These are phyloP conservation scores for Brachionus paranguensis DNA, from an alignment of 1,140 invertebrate genomes.

Conservation along the genomic window DNA sequence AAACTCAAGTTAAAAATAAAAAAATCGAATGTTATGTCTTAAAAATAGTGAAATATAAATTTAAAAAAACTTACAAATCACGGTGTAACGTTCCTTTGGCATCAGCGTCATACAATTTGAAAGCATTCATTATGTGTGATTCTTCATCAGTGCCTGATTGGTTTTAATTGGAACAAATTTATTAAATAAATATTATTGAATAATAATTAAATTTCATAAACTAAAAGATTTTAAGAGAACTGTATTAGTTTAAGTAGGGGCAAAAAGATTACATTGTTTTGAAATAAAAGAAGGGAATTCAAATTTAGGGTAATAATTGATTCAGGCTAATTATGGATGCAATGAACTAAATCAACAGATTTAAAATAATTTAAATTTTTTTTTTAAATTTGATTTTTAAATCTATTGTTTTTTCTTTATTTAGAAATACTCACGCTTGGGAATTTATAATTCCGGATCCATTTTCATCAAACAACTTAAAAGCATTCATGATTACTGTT, in stretches of 20 bases:
- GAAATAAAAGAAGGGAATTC: too few species aligned
- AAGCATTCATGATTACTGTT: conserved; percentile 91
- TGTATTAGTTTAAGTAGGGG: background rate
- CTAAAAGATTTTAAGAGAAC: background rate
- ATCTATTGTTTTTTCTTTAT: background rate
- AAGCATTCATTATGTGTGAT: conserved; percentile 84
- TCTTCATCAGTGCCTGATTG: conserved; percentile 72
- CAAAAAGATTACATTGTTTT: too few species aligned
- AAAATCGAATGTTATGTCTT: conserved; percentile 60
- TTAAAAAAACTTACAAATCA: conserved; percentile 3
- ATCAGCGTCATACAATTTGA: conserved; percentile 73
- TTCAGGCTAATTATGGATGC: background rate
- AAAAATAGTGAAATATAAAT: conserved; percentile 51
- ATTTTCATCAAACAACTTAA: conserved; percentile 91
- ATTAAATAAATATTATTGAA: background rate
- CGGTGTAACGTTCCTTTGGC: conserved; percentile 45
- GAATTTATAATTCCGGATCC: conserved; percentile 62
- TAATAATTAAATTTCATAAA: too few species aligned
- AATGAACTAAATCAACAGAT: background rate
- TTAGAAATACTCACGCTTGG: background rate
- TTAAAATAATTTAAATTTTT: background rate
- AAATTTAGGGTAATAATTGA: background rate
- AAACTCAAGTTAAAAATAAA: too few species aligned
- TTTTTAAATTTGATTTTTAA: background rate
- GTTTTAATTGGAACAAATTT: background rate